Evolutionary conservation across 2,888 invertebrate species (phyloP).

Genomic region (Drepanosiphum platanoidis): DNA sequence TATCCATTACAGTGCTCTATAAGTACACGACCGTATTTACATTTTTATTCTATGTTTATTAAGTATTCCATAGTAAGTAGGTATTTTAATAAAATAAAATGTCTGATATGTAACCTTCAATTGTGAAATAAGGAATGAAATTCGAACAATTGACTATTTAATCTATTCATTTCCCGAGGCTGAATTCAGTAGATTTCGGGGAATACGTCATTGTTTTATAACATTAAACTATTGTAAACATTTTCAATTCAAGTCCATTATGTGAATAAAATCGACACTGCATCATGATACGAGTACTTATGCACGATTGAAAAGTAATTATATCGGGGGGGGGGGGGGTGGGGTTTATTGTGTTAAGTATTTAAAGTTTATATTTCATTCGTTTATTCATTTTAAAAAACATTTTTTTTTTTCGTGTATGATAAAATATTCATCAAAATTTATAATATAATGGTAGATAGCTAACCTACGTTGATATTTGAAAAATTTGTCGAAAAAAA

Average conservation of each 20-base stretch:
- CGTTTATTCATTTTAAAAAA: too few relatives aligned
- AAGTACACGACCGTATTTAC: background rate
- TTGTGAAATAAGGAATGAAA: constrained; percentile 32
- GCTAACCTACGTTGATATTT: too few relatives aligned
- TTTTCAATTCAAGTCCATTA: background rate
- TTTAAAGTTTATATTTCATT: too few relatives aligned
- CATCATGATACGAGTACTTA: too few relatives aligned
- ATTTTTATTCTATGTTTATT: constrained; percentile 4
- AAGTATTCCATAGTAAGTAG: constrained; percentile 8
- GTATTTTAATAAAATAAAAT: constrained; percentile 36
- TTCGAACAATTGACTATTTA: constrained; percentile 32
- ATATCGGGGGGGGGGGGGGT: too few relatives aligned
- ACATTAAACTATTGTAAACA: constrained; percentile 7
- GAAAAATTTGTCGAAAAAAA: too few relatives aligned
- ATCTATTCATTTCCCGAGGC: constrained; percentile 36
- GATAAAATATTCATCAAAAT: too few relatives aligned
- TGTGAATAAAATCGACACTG: too few relatives aligned
- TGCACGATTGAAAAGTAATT: background rate
- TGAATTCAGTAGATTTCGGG: background rate
- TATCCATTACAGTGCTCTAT: background rate
- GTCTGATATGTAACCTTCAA: constrained; percentile 28
- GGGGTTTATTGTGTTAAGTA: too few relatives aligned
- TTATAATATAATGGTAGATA: too few relatives aligned
- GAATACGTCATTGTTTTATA: constrained; percentile 17
- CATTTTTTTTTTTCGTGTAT: too few relatives aligned